Base-by-base conservation (phyloP, 2,797 vertebrate genomes). In the Tangara arthus region DNA sequence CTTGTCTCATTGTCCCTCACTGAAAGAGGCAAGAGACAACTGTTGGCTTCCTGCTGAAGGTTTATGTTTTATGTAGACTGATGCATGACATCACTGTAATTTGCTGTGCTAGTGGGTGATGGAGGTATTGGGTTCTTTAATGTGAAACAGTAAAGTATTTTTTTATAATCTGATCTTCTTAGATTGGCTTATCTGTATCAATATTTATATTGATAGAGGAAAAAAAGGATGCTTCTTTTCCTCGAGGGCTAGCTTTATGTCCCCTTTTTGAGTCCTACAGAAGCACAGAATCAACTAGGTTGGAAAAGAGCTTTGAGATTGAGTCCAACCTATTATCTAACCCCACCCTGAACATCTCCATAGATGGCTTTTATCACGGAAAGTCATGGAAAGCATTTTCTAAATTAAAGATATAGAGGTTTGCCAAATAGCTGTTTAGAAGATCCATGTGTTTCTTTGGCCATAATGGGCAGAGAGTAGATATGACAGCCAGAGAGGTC, bases 61-160 rank as follows among this genome's bases (percentile, higher is more conserved):
- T 12, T 85, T 63, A 12, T 50, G 4, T 52, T 80, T 77, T 57
- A 28, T 16, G 30, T 27, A 49, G 82, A 35, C 32, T 32, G 44
- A 60, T 71, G 22, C 6, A 24, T 23, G 21, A 16, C 11, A 20
- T 35, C 30, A 20, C 37, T 41, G 35, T 47, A 30, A 42, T 68
- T 80, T 0, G 0, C 19, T 56, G 12, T 82, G 15, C 41, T 63
- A 30, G 17, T n/a, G 1, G 2, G 19, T 55, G 60, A 50, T n/a
- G n/a, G 46, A 91, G 55, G 30, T 35, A 12, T 21, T 59, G 18
- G 1, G 2, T 5, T 4, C 34, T 61, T 22, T 46, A 23, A 8
- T 69, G 22, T 65, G 28, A 86, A 86, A 61, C 12, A 85, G 28
- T 4, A 32, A 47, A 70, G 24, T 30, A 44, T 50, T 59, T 90